phyloP scores from a whole-genome alignment of 2,888 invertebrate genomes.

The Oconnorella tubifera region DNA sequence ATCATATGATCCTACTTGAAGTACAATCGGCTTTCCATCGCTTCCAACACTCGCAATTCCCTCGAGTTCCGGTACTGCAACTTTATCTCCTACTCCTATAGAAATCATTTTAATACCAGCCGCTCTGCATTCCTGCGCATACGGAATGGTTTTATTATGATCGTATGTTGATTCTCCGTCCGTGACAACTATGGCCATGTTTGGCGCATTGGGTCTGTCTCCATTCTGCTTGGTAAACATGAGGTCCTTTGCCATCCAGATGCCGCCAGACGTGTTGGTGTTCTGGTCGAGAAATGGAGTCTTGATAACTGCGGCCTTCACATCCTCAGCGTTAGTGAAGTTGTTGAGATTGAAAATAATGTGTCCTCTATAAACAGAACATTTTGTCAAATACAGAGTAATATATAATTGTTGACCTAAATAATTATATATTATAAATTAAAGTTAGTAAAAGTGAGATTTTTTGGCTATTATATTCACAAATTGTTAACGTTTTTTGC shows the following conservation, averaged over 20 bases:
- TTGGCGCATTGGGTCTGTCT: constrained; percentile 41
- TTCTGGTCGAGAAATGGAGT: constrained; percentile 25
- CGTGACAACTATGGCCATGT: constrained; percentile 41
- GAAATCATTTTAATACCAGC: constrained; percentile 27
- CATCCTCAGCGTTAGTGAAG: constrained; percentile 15
- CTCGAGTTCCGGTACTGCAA: constrained; percentile 21
- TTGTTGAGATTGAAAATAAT: constrained; percentile 24
- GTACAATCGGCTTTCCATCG: too few relatives aligned
- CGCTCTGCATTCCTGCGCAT: constrained; percentile 23
- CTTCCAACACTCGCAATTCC: too few relatives aligned
- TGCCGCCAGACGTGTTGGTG: constrained; percentile 27
- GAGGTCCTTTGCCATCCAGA: constrained; percentile 14
- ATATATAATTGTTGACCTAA: too few relatives aligned
- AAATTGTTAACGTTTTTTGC: too few relatives aligned
- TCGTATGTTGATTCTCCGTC: constrained; percentile 46
- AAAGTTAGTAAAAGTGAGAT: too few relatives aligned
- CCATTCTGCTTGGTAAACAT: constrained; percentile 44
- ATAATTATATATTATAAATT: too few relatives aligned
- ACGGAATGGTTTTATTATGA: constrained; percentile 20
- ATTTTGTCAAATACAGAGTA: too few relatives aligned
- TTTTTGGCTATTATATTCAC: too few relatives aligned
- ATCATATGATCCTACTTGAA: background rate
- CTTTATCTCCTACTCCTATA: constrained; percentile 29
- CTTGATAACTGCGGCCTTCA: constrained; percentile 9
- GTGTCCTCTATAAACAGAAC: too few relatives aligned